Evolutionary conservation across 1,140 invertebrate genomes (phyloP).

Genomic region (Trissolcus basalis): DNA sequence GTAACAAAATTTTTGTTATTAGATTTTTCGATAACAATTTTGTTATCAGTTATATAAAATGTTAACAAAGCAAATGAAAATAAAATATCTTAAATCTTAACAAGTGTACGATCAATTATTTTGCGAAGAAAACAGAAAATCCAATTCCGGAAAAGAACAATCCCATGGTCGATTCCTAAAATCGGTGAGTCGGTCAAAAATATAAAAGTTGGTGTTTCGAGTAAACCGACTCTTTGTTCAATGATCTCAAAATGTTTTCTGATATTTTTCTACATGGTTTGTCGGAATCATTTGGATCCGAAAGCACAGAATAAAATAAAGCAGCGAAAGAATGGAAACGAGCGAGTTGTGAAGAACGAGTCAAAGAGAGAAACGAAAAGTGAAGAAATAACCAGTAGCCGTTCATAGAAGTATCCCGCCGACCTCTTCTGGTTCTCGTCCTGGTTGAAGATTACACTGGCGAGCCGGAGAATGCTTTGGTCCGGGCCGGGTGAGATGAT

Average conservation of each 20-base stretch:
- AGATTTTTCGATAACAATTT: no score
- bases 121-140: no score
- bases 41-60: no score
- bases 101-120: no score
- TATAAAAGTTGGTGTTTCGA: constrained; percentile 10
- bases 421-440: constrained; percentile 66
- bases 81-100: no score
- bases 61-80: no score
- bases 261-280: constrained; percentile 6
- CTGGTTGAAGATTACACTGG: constrained; percentile 60
- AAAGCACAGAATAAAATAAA: constrained; percentile 17
- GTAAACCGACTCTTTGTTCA: constrained; percentile 14
- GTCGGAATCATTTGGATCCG: constrained; percentile 20
- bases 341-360: constrained; percentile 38
- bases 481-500: constrained; percentile 54
- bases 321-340: constrained; percentile 28
- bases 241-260: constrained; percentile 23
- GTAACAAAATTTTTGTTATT: background rate
- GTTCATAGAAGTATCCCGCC: constrained; percentile 69
- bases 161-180: background rate
- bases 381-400: constrained; percentile 69
- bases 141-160: background rate
- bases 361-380: constrained; percentile 43
- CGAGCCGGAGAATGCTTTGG: constrained; percentile 71
- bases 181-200: background rate